Percentiles rank a stretch among this genome's conserved stretches.
Evolutionary conservation across 2,113 vertebrate species (phyloP).

Genomic region (Myodes glareolus): DNA sequence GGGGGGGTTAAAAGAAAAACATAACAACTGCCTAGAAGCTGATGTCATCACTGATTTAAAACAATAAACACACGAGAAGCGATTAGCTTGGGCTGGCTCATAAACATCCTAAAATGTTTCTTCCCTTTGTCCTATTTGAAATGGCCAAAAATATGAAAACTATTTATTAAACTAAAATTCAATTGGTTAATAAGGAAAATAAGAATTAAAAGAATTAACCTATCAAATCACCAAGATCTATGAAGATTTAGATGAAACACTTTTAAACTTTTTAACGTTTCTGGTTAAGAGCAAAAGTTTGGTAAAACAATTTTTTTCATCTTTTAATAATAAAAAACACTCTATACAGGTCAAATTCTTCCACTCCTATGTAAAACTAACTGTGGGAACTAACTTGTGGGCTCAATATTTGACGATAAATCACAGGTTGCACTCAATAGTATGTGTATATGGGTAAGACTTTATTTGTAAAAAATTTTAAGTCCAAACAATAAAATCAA

Average conservation of each 20-base stretch:
- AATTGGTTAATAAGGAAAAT: slow-evolving; percentile 29
- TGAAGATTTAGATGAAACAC: background rate
- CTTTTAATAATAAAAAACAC: slow-evolving; percentile 6
- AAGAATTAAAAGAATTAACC: slow-evolving; percentile 9
- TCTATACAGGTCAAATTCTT: background rate
- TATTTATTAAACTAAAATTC: slow-evolving; percentile 53
- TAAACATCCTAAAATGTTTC: slow-evolving; percentile 11
- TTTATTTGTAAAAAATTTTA: slow-evolving; percentile 10
- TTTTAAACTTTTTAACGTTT: slow-evolving; percentile 26
- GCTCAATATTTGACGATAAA: background rate
- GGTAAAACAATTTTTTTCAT: background rate
- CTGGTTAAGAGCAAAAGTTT: slow-evolving; percentile 17
- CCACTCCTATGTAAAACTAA: background rate
- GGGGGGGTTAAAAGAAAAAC: background rate
- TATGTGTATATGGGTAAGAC: background rate
- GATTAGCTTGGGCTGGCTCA: background rate
- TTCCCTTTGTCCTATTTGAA: background rate
- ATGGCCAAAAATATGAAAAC: background rate
- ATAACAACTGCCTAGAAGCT: background rate
- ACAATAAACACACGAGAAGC: background rate
- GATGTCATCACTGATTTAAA: slow-evolving; percentile 21
- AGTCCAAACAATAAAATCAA: slow-evolving; percentile 32
- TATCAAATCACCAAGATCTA: slow-evolving; percentile 9
- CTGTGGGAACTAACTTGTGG: background rate
- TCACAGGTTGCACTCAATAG: background rate